Evolutionary conservation across 2,888 invertebrate species (phyloP).

Genomic region (Eristalinus sepulchralis): DNA sequence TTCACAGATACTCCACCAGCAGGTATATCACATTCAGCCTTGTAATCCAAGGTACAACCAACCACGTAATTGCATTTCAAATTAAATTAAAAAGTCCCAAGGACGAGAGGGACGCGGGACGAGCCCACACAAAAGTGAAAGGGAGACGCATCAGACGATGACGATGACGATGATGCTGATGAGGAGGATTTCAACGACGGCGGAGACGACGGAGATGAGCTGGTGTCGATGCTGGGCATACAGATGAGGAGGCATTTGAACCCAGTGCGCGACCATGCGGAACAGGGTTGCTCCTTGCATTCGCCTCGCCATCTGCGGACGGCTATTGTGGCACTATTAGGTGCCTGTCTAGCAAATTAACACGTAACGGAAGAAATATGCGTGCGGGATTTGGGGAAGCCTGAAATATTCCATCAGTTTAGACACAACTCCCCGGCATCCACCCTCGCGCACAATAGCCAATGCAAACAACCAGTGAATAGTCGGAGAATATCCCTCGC

Average conservation of each 20-base stretch:
- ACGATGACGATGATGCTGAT: neutral
- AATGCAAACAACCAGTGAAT: neutral
- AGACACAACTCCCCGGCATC: neutral
- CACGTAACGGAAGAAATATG: slow-evolving; percentile 33
- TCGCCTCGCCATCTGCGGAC: neutral
- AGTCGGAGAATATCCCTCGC: neutral
- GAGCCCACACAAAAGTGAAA: neutral
- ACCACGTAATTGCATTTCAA: slow-evolving; percentile 62
- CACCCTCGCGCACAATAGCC: neutral
- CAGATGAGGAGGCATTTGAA: slow-evolving; percentile 30
- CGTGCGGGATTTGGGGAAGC: neutral
- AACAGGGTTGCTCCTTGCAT: slow-evolving; percentile 9
- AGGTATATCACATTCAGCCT: slow-evolving; percentile 34
- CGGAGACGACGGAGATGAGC: slow-evolving; percentile 7
- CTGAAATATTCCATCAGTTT: neutral
- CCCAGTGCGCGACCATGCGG: slow-evolving; percentile 13
- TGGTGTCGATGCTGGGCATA: slow-evolving; percentile 17
- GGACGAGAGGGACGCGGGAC: neutral
- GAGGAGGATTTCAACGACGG: neutral
- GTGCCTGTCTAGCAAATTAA: slow-evolving; percentile 44
- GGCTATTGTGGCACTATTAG: slow-evolving; percentile 11
- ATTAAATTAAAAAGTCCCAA: slow-evolving; percentile 56
- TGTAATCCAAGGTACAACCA: slow-evolving; percentile 49
- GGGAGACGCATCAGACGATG: slow-evolving; percentile 24
- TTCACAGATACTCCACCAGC: neutral